phyloP scores from a whole-genome alignment of 1,140 invertebrate species.

The Brachionus paranguensis region DNA sequence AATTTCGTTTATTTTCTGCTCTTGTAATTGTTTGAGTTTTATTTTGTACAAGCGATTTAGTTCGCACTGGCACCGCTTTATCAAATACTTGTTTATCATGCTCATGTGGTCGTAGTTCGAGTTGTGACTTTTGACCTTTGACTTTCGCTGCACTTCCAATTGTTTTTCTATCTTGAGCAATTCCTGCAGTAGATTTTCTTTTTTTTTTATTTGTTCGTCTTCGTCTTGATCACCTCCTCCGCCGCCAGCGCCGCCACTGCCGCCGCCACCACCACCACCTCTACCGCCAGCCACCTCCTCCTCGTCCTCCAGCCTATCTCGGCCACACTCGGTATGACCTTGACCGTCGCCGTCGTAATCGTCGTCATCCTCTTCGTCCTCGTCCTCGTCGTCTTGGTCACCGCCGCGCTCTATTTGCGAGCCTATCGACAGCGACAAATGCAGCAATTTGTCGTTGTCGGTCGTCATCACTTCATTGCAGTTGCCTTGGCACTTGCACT shows the following conservation, averaged over 20 bases:
- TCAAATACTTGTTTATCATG: slow-evolving; percentile 37
- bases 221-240: not conserved
- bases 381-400: not conserved
- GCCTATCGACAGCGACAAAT: not conserved
- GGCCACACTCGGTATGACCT: not conserved
- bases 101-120: slow-evolving; percentile 24
- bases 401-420: not conserved
- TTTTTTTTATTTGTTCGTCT: slow-evolving; percentile 38
- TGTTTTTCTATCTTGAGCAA: slow-evolving; percentile 36
- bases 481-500: slow-evolving; percentile 14
- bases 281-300: not conserved
- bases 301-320: not conserved
- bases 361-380: no score
- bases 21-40: slow-evolving; percentile 34
- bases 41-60: slow-evolving; percentile 24
- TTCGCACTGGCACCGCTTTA: slow-evolving; percentile 32
- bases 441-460: not conserved
- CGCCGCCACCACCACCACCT: not conserved
- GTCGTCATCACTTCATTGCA: not conserved
- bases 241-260: not conserved
- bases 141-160: not conserved
- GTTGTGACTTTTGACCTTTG: not conserved
- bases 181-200: slow-evolving; percentile 16
- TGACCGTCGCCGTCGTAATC: not conserved
- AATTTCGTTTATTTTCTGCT: slow-evolving; percentile 22